Conservation (phyloP, 2,888 invertebrate genomes). For the Brenthis ino region DNA sequence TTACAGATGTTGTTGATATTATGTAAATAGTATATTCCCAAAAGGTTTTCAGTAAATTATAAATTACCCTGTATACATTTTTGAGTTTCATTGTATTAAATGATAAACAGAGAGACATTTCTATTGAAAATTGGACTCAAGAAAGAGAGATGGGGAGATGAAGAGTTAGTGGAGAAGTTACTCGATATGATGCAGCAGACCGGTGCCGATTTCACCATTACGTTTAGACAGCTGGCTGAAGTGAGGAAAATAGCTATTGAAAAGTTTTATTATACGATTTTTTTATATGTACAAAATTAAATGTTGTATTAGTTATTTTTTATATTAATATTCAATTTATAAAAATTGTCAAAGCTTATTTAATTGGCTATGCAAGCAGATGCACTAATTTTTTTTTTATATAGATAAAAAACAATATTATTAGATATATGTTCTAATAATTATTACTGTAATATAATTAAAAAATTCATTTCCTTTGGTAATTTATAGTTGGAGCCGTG, state of each 20-base stretch:
- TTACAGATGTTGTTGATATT: no score
- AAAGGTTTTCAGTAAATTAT: no score
- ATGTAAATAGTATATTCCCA: no score
- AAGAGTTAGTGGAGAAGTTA: slow-evolving; percentile 77
- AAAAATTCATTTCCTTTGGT: not conserved
- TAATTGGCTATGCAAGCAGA: no score
- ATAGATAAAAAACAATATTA: no score
- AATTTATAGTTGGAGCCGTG: slow-evolving; percentile 62
- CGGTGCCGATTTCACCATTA: slow-evolving; percentile 85
- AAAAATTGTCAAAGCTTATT: no score
- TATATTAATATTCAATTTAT: no score
- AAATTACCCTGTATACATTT: not conserved
- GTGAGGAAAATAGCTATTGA: slow-evolving; percentile 46
- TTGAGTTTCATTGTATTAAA: not conserved
- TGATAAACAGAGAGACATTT: slow-evolving; percentile 63
- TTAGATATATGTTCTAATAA: not conserved
- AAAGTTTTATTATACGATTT: no score
- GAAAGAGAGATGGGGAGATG: slow-evolving; percentile 73
- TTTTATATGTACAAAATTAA: no score
- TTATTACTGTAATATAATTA: no score
- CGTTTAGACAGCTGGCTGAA: slow-evolving; percentile 82
- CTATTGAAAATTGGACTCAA: slow-evolving; percentile 81
- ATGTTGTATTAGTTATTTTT: no score
- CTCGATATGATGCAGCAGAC: slow-evolving; percentile 84
- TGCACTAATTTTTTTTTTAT: no score